Evolutionary conservation across 2,113 vertebrate genomes (phyloP).

Genomic region (Sterna hirundo): DNA sequence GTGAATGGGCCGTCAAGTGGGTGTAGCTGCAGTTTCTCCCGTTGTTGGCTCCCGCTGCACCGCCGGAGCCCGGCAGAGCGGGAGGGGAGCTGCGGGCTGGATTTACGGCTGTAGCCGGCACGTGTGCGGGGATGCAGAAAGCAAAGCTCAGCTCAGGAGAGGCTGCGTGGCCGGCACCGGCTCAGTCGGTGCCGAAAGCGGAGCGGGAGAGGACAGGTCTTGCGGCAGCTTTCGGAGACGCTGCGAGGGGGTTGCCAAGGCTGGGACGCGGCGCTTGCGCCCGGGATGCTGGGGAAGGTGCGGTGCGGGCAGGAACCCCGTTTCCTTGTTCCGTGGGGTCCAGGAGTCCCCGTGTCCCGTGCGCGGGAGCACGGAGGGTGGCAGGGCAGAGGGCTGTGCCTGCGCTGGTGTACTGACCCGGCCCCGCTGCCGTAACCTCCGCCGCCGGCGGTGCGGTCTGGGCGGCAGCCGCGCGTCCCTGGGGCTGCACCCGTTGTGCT

Average conservation of each 20-base stretch:
- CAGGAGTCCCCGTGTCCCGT: rapidly evolving
- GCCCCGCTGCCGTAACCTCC: background rate
- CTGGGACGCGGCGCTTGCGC: background rate
- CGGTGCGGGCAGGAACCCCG: rapidly evolving
- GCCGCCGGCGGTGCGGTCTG: rapidly evolving
- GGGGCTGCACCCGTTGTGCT: background rate
- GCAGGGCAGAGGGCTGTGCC: background rate
- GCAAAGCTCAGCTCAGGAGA: background rate
- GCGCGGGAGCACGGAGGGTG: rapidly evolving
- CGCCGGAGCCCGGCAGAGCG: background rate
- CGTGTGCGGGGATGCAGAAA: rapidly evolving
- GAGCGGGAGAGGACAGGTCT: background rate
- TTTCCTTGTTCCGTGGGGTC: background rate
- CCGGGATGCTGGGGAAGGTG: background rate
- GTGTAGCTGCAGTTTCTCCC: background rate
- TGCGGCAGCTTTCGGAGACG: background rate
- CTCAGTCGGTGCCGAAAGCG: rapidly evolving
- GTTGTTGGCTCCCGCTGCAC: background rate
- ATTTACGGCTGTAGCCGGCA: background rate
- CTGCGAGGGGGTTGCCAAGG: background rate
- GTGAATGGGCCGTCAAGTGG: background rate
- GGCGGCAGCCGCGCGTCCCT: rapidly evolving
- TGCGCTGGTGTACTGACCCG: rapidly evolving
- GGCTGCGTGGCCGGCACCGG: rapidly evolving
- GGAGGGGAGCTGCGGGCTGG: background rate